Percentiles rank a stretch among this genome's conserved stretches.
Conservation (phyloP, 2,888 invertebrate genomes). For the Drosophila rellima region DNA sequence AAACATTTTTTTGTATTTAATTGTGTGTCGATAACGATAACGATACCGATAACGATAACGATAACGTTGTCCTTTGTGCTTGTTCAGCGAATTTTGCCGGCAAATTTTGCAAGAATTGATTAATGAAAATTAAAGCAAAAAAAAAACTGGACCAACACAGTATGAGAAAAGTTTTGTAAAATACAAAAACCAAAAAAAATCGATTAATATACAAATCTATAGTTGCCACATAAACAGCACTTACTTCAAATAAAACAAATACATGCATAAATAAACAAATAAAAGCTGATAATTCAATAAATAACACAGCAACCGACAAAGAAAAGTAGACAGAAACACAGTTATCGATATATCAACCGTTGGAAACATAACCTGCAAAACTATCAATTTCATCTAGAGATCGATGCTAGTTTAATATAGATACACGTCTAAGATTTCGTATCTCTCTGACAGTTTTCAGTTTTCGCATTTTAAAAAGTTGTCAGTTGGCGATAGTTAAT, state of each 20-base stretch:
- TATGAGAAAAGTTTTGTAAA: conserved; percentile 32
- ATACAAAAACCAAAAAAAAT: not conserved
- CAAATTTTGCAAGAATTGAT: not conserved
- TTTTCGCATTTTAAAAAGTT: not conserved
- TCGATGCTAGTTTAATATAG: not conserved
- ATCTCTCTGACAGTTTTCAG: not conserved
- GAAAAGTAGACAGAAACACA: not conserved
- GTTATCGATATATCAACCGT: not conserved
- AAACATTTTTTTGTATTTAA: conserved; percentile 16
- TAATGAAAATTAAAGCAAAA: not conserved
- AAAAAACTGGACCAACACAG: conserved; percentile 54
- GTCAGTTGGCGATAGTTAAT: not conserved
- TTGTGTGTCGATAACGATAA: conserved; percentile 23
- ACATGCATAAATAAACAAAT: not conserved
- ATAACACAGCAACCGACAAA: not conserved
- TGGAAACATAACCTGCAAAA: not conserved
- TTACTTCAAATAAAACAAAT: not conserved
- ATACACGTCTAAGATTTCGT: not conserved
- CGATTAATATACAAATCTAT: conserved; percentile 15
- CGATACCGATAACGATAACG: conserved; percentile 21
- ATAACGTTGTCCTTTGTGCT: conserved; percentile 16
- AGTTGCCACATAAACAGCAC: conserved; percentile 32
- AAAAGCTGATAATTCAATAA: conserved; percentile 1
- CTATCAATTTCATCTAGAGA: conserved; percentile 1
- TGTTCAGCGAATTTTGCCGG: conserved; percentile 24